Conservation (phyloP, 2,888 invertebrate species). For the Salpingus planirostris region DNA sequence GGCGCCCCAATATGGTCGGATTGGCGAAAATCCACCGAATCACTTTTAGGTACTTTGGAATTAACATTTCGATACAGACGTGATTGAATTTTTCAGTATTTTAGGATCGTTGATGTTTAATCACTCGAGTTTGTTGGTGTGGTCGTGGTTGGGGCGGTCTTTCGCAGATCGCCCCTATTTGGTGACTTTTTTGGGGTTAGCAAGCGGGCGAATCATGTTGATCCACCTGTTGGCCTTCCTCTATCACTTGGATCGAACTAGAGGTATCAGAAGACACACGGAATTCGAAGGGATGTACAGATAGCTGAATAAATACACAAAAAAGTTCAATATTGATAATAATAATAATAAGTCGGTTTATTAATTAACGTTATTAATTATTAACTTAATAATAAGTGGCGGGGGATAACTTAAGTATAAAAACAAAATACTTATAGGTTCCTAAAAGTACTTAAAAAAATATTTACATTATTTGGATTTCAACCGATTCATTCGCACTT, state of each 20-base stretch:
- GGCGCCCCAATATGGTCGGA: constrained; percentile 23
- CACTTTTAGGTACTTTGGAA: constrained; percentile 22
- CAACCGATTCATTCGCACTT: no score
- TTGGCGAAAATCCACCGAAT: constrained; percentile 21
- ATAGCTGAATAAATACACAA: no score
- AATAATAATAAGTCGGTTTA: no score
- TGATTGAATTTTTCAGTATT: no score
- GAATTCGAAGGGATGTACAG: constrained; percentile 27
- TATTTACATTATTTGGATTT: no score
- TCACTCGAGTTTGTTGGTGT: constrained; percentile 29
- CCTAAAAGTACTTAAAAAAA: no score
- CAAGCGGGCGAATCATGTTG: constrained; percentile 33
- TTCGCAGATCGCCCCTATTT: constrained; percentile 21
- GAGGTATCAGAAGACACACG: constrained; percentile 17
- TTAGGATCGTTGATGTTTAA: constrained; percentile 35
- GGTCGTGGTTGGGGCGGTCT: constrained; percentile 23
- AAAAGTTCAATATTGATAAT: no score
- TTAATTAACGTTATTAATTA: no score
- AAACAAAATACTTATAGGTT: no score
- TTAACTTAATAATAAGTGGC: no score
- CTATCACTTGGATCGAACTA: constrained; percentile 33
- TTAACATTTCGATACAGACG: no score
- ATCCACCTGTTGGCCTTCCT: constrained; percentile 32
- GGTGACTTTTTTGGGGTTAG: constrained; percentile 26
- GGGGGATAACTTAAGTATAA: no score